A percentile compares a stretch with the other conserved stretches of the same genome.
These are phyloP conservation scores for Ernsta delagoae DNA, from an alignment of 2,888 invertebrate genomes.

Conservation along the genomic window DNA sequence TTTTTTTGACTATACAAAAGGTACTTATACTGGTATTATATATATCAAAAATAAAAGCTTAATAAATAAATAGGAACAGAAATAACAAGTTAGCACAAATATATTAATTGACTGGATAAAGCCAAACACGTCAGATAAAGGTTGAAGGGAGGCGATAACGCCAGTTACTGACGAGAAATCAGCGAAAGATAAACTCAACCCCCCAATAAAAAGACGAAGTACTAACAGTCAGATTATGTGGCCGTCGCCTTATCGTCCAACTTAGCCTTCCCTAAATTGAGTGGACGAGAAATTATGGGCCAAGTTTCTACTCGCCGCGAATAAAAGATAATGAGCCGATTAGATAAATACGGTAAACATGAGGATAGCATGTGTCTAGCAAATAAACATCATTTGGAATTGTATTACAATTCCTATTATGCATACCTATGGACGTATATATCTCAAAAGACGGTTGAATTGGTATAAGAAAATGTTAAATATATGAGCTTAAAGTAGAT, in stretches of 20 bases:
- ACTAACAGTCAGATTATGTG: slow-evolving; percentile 71
- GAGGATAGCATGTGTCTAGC: slow-evolving; percentile 41
- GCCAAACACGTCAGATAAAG: slow-evolving; percentile 45
- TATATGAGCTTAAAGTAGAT: too few species aligned
- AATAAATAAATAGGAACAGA: not conserved
- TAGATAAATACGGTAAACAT: slow-evolving; percentile 73
- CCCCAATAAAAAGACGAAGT: slow-evolving; percentile 71
- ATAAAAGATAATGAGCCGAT: slow-evolving; percentile 79
- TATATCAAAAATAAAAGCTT: not conserved
- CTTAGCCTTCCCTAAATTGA: slow-evolving; percentile 76
- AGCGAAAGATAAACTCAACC: slow-evolving; percentile 68
- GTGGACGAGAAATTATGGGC: slow-evolving; percentile 78
- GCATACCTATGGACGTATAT: too few species aligned
- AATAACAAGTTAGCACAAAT: slow-evolving; percentile 2
- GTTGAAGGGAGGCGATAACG: slow-evolving; percentile 60
- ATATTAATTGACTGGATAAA: slow-evolving; percentile 51
- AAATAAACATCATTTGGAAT: slow-evolving; percentile 4
- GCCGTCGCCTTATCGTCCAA: slow-evolving; percentile 72
- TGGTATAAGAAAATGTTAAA: too few species aligned
- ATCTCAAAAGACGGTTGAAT: too few species aligned
- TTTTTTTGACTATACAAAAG: too few species aligned
- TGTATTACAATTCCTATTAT: not conserved
- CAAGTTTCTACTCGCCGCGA: slow-evolving; percentile 71
- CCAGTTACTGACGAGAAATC: slow-evolving; percentile 66
- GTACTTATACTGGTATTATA: too few species aligned